These are phyloP conservation scores for Eumerus sabulonum DNA, from an alignment of 2,888 invertebrate genomes.

Conservation along the genomic window DNA sequence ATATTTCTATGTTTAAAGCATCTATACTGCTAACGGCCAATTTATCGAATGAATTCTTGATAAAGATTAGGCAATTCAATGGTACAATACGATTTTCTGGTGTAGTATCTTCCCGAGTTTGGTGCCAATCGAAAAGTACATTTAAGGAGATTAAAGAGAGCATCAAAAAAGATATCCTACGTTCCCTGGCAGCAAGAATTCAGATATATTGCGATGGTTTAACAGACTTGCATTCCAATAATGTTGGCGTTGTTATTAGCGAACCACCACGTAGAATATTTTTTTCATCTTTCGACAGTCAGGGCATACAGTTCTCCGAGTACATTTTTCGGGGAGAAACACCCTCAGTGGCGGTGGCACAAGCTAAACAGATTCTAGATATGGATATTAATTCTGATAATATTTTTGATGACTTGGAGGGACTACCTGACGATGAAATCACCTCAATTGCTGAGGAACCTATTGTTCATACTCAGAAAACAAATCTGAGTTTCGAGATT, in stretches of 20 bases:
- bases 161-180: slow-evolving; percentile 89
- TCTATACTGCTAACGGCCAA: slow-evolving; percentile 86
- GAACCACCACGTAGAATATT: slow-evolving; percentile 93
- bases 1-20: slow-evolving; percentile 78
- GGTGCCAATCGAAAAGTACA: slow-evolving; percentile 87
- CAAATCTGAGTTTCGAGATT: slow-evolving; percentile 81
- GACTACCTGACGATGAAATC: slow-evolving; percentile 86
- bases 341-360: slow-evolving; percentile 88
- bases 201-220: slow-evolving; percentile 96
- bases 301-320: slow-evolving; percentile 87
- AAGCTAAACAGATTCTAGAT: slow-evolving; percentile 90
- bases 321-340: slow-evolving; percentile 96
- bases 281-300: slow-evolving; percentile 77
- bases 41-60: slow-evolving; percentile 76
- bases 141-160: slow-evolving; percentile 86
- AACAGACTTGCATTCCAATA: slow-evolving; percentile 79
- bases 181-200: slow-evolving; percentile 90
- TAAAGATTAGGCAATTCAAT: slow-evolving; percentile 74
- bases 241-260: slow-evolving; percentile 83
- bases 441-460: slow-evolving; percentile 51
- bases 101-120: slow-evolving; percentile 82
- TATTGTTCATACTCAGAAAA: slow-evolving; percentile 79
- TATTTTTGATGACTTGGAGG: slow-evolving; percentile 87
- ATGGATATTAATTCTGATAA: slow-evolving; percentile 85
- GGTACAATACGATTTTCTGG: slow-evolving; percentile 76